Conservation (phyloP, 1,140 invertebrate species). For the Drosophila nannoptera region DNA sequence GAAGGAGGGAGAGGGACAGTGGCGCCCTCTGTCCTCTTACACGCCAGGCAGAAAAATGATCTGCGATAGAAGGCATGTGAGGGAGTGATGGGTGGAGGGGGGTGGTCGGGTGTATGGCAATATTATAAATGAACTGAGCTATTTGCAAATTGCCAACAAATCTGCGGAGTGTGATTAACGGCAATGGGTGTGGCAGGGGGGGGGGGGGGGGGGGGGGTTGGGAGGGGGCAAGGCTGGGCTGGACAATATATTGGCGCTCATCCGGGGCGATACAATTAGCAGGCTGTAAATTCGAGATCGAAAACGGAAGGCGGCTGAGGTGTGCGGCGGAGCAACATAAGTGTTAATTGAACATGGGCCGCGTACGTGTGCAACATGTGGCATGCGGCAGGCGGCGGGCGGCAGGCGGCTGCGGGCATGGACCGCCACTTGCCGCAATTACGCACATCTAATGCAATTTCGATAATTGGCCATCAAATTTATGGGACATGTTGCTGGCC, state of each 20-base stretch:
- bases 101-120: too few relatives aligned
- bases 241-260: not conserved
- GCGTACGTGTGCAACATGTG: slow-evolving; percentile 30
- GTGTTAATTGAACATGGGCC: slow-evolving; percentile 69
- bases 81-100: too few relatives aligned
- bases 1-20: too few relatives aligned
- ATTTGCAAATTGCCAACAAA: slow-evolving; percentile 24
- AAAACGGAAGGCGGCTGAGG: slow-evolving; percentile 29
- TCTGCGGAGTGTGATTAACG: slow-evolving; percentile 26
- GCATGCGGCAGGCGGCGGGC: slow-evolving; percentile 6
- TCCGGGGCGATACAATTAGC: slow-evolving; percentile 57
- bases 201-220: too few relatives aligned
- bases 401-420: slow-evolving; percentile 13
- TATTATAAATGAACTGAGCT: too few relatives aligned
- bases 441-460: slow-evolving; percentile 78
- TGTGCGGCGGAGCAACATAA: slow-evolving; percentile 42
- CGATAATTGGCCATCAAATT: slow-evolving; percentile 75
- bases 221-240: too few relatives aligned
- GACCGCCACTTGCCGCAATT: slow-evolving; percentile 51
- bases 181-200: not conserved
- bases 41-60: too few relatives aligned
- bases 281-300: slow-evolving; percentile 69
- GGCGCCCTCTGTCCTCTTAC: too few relatives aligned
- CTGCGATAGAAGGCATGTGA: too few relatives aligned
- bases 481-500: slow-evolving; percentile 56